Conservation (phyloP, 1,140 invertebrate genomes). For the Leptopilina clavipes region DNA sequence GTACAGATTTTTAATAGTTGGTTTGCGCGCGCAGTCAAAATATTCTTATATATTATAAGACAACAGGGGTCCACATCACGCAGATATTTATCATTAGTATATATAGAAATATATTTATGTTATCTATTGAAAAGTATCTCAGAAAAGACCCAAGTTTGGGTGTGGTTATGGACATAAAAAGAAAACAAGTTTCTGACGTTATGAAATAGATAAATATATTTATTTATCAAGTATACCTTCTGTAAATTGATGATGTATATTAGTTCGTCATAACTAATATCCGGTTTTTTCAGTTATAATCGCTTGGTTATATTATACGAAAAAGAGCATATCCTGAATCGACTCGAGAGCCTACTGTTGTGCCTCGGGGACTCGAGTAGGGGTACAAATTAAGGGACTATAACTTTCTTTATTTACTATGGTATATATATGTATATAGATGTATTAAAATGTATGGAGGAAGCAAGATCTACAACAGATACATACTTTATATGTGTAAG, state of each 20-base stretch:
- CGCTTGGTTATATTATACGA: conserved; percentile 67
- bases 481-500: too few relatives aligned
- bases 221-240: conserved; percentile 45
- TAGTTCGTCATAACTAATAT: conserved; percentile 72
- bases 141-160: conserved; percentile 39
- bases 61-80: conserved; percentile 50
- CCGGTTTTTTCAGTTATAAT: conserved; percentile 75
- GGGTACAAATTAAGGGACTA: conserved; percentile 61
- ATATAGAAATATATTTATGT: conserved; percentile 30
- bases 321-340: conserved; percentile 66
- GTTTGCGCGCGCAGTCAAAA: conserved; percentile 28
- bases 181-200: conserved; percentile 46
- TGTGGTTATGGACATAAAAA: conserved; percentile 41
- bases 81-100: conserved; percentile 60
- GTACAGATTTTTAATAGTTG: too few relatives aligned
- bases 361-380: conserved; percentile 57
- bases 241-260: conserved; percentile 46
- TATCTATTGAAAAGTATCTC: conserved; percentile 53
- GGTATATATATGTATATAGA: neutral
- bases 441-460: too few relatives aligned
- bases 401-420: conserved; percentile 53
- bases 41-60: conserved; percentile 48
- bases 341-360: conserved; percentile 72
- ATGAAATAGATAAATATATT: conserved; percentile 42
- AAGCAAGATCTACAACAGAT: too few relatives aligned